Evolutionary conservation across 1,140 invertebrate species (phyloP), one percentile per base, ranked within the genome.

Genomic region (Microplitis demolitor): DNA sequence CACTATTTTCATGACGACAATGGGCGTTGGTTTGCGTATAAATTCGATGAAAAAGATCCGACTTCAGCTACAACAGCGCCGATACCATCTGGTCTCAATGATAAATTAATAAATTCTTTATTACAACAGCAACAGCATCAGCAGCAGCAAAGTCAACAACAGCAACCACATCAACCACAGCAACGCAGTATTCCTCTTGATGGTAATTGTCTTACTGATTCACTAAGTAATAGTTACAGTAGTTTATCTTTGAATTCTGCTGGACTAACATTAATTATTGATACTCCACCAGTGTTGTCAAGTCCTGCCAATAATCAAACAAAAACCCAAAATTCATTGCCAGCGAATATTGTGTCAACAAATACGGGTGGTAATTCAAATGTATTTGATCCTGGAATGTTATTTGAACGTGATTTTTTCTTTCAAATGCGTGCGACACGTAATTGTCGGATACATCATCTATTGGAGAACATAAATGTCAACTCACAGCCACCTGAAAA

Each of bases 1-100:
- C 96, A 97, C 84, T 95, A 92, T 81, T 96, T 96, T 83, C 88
- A 90, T 74, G 91, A 93, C 74, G 92, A 93, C 77, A 89, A 90
- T 69, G 91, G 91, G 0, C 89, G 91, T 50, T 91, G 89, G 89
- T 87, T 94, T 89, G 94, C 94, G 0, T 97, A 97, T 77, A 94
- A 93, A 0, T 96, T 97, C 83, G 93, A 96, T 78, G 94, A 96
- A 76, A 93, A 91, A 74, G 91, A 91, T 51, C 82, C 86, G 4
- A 91, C 90, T 11, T 84, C 89, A 24, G 89, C 90, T 4, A 80
- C 81, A 16, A 83, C 88, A 68, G 87, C 88, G 13, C 79, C 85
- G 58, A 83, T 85, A 24, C 79, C 84, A 1, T 75, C 83, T 39
- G 82, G 78, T 58, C 86, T 83, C 37, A 87, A 84, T 72, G 80